These are phyloP conservation scores for Macrotrachela quadricornifera DNA, from an alignment of 1,140 invertebrate genomes.

Conservation along the genomic window DNA sequence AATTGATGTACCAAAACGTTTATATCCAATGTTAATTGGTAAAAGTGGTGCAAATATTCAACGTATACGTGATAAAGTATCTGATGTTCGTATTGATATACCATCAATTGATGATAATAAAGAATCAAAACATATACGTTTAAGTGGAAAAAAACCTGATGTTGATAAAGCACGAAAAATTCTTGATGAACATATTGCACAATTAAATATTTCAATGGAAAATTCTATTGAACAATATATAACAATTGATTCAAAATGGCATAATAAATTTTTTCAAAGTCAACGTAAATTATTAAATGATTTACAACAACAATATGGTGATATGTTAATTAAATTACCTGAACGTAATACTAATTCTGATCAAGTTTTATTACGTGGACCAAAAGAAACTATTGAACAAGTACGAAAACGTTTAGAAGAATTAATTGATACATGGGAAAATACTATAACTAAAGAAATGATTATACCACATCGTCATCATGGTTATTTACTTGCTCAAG, in stretches of 20 bases:
- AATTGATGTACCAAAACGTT: constrained; percentile 75
- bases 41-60: constrained; percentile 49
- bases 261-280: constrained; percentile 60
- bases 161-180: constrained; percentile 61
- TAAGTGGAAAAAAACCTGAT: constrained; percentile 73
- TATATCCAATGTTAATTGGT: constrained; percentile 82
- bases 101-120: constrained; percentile 38
- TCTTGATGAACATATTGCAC: constrained; percentile 55
- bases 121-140: constrained; percentile 51
- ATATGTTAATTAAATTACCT: constrained; percentile 72
- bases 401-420: constrained; percentile 71
- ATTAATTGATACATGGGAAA: constrained; percentile 64
- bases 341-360: constrained; percentile 21
- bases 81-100: constrained; percentile 36
- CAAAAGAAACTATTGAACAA: constrained; percentile 34
- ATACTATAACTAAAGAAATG: constrained; percentile 28
- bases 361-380: constrained; percentile 25
- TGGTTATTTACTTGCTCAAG: constrained; percentile 28
- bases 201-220: constrained; percentile 36
- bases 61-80: constrained; percentile 70
- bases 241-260: constrained; percentile 59
- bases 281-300: constrained; percentile 59
- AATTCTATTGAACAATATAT: neutral
- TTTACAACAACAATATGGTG: constrained; percentile 73
- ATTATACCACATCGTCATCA: constrained; percentile 25